Evolutionary conservation across 2,888 invertebrate species (phyloP).

Genomic region (Zelleria hepariella): DNA sequence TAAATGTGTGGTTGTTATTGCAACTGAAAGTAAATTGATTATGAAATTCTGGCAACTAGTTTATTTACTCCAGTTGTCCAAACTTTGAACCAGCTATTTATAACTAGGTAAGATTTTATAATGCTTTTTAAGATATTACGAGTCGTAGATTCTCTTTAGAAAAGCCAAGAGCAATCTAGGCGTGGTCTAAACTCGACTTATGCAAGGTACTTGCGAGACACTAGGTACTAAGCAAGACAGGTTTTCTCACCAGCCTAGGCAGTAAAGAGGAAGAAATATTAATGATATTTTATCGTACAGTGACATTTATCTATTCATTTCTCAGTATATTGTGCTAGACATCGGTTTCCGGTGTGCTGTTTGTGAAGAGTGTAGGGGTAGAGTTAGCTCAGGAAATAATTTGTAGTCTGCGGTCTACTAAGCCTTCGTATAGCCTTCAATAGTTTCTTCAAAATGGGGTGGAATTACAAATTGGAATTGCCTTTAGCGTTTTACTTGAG

Average conservation of each 20-base stretch:
- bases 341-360: background rate
- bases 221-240: background rate
- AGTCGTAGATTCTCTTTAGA: background rate
- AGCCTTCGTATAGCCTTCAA: no score
- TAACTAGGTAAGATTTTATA: no score
- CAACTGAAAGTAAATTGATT: background rate
- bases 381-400: background rate
- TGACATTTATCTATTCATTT: background rate
- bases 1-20: background rate
- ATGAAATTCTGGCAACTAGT: background rate
- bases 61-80: background rate
- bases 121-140: background rate
- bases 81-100: background rate
- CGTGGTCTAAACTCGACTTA: background rate
- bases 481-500: no score
- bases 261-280: constrained; percentile 1
- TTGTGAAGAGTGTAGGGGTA: background rate
- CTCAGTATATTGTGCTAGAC: background rate
- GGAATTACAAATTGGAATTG: no score
- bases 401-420: background rate
- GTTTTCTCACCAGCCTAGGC: background rate
- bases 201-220: background rate
- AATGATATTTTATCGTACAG: background rate
- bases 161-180: background rate
- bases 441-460: background rate